Evolutionary conservation across 2,113 vertebrate species (phyloP), one percentile per base, ranked within the genome.

Genomic region (Psammodynastes pulverulentus): DNA sequence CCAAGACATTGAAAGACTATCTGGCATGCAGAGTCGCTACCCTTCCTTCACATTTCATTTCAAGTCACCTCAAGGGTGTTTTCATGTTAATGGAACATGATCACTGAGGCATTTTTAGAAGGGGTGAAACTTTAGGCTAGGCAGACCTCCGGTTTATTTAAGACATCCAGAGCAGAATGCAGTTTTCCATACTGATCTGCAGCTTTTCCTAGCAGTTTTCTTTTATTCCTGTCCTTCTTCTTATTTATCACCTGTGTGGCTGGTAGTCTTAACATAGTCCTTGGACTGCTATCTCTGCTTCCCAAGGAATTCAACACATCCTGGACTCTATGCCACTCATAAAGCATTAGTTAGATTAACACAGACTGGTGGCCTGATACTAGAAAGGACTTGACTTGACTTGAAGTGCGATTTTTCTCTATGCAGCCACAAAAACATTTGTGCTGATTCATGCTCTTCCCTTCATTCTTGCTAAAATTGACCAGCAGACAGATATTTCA

Each of bases 1-100:
- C 45, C 62, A 87, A 95, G 51, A 89, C 86, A 92, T 92, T 62
- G 86, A 95, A 91, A 58, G 88, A 92, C 94, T 72, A 58, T 92
- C 52, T 89, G 92, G 23, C 52, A 67, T 86, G 24, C 26, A 26
- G 3, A 53, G 93, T 0, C 54, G 67, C 86, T 92, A 86, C 10
- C 13, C 19, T 10, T 0, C 0, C 5, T 62, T 52, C 93, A 88
- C 72, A 46, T 90, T 84, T 89, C 90, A 92, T 87, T 45, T 29
- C 0, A 89, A 21, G 3, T 90, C 0, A 90, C 72, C 5, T 93
- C 92, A 79, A 6, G 48, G n/a, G 46, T 46, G 13, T n/a, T 89
- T n/a, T 85, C 17, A 92, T 1, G 21, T 6, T 89, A 49, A 92
- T 86, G 86, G 21, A 92, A 93, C 67, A 84, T 92, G 39, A 92